Evolutionary conservation across 35 echinoderm and acorn worm species (phyloP).

Genomic region (Anneissia japonica): DNA sequence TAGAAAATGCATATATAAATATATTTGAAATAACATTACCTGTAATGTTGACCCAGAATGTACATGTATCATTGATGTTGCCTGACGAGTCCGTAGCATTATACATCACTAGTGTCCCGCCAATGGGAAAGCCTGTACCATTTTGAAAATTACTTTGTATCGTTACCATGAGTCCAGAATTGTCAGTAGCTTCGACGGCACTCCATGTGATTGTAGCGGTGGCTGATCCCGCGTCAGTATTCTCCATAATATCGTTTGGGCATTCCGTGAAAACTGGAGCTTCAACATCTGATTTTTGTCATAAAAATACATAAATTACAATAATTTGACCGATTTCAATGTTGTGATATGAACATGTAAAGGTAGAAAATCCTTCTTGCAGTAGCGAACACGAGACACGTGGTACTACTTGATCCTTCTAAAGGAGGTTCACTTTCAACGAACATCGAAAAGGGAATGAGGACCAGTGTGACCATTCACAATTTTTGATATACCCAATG

Average conservation of each 20-base stretch:
- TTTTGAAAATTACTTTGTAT: constrained; percentile 20
- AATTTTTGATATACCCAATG: too few species aligned
- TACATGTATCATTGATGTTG: constrained; percentile 17
- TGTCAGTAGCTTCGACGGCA: background rate
- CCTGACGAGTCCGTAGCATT: constrained; percentile 25
- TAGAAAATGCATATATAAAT: background rate
- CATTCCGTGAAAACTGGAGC: background rate
- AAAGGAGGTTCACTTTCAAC: too few species aligned
- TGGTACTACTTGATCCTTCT: too few species aligned
- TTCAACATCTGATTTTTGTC: background rate
- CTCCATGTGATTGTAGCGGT: background rate
- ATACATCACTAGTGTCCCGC: constrained; percentile 41
- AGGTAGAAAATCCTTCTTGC: too few species aligned
- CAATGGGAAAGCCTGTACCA: constrained; percentile 37
- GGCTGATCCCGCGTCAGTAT: background rate
- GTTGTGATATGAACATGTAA: too few species aligned
- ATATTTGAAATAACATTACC: background rate
- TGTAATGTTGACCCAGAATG: constrained; percentile 18
- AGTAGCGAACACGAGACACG: too few species aligned
- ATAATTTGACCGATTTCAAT: too few species aligned
- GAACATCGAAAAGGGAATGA: too few species aligned
- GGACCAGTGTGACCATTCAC: too few species aligned
- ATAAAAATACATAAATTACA: too few species aligned
- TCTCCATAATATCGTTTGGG: background rate
- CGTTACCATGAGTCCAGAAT: background rate